Conservation (phyloP, 2,113 vertebrate genomes). For the Trogon melanurus region DNA sequence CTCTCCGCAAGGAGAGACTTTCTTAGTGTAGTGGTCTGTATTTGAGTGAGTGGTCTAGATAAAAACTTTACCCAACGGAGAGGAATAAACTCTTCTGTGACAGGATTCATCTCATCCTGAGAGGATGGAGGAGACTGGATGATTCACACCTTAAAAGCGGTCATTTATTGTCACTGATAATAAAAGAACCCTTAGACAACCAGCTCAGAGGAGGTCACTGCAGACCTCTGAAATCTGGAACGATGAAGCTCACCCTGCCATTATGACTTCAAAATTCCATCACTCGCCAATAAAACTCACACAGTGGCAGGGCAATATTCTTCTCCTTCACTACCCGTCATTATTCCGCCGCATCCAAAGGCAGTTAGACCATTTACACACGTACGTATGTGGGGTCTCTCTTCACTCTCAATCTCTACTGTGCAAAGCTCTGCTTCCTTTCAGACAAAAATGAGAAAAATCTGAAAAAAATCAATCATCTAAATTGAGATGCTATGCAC, state of each 20-base stretch:
- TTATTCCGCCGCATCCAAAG: not conserved
- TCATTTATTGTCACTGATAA: not conserved
- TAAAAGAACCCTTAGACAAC: not conserved
- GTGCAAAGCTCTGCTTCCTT: not conserved
- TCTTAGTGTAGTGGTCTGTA: not conserved
- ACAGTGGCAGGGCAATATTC: not conserved
- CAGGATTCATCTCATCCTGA: not conserved
- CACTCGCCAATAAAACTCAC: not conserved
- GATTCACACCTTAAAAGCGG: not conserved
- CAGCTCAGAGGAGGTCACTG: not conserved
- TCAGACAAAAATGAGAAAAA: not conserved
- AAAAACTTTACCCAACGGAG: not conserved
- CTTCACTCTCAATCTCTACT: not conserved
- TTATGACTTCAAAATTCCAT: not conserved
- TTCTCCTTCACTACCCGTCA: not conserved
- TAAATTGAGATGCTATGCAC: not conserved
- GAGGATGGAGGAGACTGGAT: not conserved
- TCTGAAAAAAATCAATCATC: not conserved
- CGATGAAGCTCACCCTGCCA: not conserved
- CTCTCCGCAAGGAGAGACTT: not conserved
- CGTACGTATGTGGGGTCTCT: not conserved
- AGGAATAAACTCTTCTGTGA: not conserved
- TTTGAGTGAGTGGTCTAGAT: not conserved
- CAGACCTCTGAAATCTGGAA: not conserved
- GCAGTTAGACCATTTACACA: not conserved